Percentiles rank a stretch among this genome's conserved stretches.
These are phyloP conservation scores for Atherinosoma microstoma DNA, from an alignment of 2,797 vertebrate species.

Conservation along the genomic window DNA sequence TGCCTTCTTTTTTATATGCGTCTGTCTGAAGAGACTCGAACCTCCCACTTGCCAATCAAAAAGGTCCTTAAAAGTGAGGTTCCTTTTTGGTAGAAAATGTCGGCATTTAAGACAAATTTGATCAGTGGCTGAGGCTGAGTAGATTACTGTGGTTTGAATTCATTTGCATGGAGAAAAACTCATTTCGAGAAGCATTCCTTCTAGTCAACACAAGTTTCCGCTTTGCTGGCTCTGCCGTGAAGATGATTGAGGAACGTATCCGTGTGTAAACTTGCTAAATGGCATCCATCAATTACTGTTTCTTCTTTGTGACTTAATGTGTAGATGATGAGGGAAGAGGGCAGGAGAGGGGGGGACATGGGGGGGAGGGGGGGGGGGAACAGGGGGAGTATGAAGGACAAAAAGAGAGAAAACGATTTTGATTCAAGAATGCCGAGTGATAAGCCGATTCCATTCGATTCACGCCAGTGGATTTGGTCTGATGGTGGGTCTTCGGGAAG, in stretches of 20 bases:
- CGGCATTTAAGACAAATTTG: constrained; percentile 34
- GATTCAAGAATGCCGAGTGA: constrained; percentile 56
- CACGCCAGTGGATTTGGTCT: constrained; percentile 61
- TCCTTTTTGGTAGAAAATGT: constrained; percentile 24
- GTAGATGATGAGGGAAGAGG: constrained; percentile 69
- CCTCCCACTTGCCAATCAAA: constrained; percentile 14
- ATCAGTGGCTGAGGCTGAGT: constrained; percentile 36
- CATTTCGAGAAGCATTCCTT: constrained; percentile 64
- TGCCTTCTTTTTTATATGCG: constrained; percentile 35
- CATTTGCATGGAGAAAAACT: constrained; percentile 72
- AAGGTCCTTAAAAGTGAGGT: constrained; percentile 28
- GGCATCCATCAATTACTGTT: constrained; percentile 79
- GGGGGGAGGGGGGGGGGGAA: neutral
- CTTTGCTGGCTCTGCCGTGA: constrained; percentile 39
- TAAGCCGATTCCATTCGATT: constrained; percentile 67
- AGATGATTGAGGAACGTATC: constrained; percentile 71
- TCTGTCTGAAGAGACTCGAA: constrained; percentile 35
- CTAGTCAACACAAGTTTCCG: constrained; percentile 49
- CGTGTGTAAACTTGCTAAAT: constrained; percentile 77
- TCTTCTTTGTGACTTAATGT: constrained; percentile 75
- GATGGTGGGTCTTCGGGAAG: constrained; percentile 35
- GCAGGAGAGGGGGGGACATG: neutral
- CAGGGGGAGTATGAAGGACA: constrained; percentile 24
- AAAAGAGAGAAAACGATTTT: constrained; percentile 44
- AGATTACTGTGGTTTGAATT: constrained; percentile 50